Percentiles rank a stretch among this genome's conserved stretches.
phyloP scores from a whole-genome alignment of 2,888 invertebrate genomes.

The Dynastes maya region DNA sequence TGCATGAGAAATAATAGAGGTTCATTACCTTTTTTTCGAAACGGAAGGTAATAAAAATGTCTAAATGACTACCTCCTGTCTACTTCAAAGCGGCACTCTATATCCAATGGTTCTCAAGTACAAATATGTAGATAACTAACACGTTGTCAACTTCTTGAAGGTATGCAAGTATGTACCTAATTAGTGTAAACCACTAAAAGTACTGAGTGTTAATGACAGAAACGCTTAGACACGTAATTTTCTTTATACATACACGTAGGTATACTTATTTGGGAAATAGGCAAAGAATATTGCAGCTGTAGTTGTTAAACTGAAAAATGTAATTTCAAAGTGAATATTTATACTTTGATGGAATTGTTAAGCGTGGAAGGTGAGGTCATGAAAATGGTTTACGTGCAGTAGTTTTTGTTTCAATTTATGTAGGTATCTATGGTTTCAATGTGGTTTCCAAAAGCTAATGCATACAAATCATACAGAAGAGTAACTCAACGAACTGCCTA shows the following conservation, averaged over 20 bases:
- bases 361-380: no score
- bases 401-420: no score
- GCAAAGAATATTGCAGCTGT: background rate
- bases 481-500: no score
- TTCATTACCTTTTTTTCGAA: background rate
- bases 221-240: background rate
- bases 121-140: slow-evolving; percentile 16
- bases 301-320: background rate
- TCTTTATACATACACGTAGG: background rate
- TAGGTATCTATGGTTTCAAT: no score
- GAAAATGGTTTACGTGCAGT: no score
- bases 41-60: background rate
- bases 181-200: slow-evolving; percentile 14
- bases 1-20: no score
- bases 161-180: slow-evolving; percentile 1
- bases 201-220: background rate
- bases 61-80: background rate
- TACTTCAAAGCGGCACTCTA: background rate
- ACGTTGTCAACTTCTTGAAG: slow-evolving; percentile 3
- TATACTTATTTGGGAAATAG: background rate
- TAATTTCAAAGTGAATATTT: no score
- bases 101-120: background rate
- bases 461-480: no score
- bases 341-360: no score
- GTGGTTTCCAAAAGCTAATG: no score